Conservation (phyloP, 2,888 invertebrate species). For the Nomada ruficornis region DNA sequence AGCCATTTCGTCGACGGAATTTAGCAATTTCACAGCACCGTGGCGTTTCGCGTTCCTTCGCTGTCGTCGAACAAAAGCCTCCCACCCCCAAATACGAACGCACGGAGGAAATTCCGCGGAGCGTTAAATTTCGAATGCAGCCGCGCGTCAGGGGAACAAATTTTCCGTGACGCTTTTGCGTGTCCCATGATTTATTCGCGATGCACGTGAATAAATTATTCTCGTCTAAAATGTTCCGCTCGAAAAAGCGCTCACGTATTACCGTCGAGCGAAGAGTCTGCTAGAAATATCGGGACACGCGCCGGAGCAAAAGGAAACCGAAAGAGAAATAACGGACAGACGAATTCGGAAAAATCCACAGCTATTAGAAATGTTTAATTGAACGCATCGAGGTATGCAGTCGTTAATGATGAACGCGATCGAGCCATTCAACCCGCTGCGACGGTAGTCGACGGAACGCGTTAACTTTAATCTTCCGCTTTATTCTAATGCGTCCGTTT, state of each 20-base stretch:
- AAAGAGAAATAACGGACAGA: not conserved
- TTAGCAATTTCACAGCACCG: not conserved
- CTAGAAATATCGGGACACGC: no score
- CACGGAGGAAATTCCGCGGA: slow-evolving; percentile 4
- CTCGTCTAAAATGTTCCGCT: not conserved
- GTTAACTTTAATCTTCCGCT: slow-evolving; percentile 55
- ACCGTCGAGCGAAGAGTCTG: not conserved
- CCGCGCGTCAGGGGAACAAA: slow-evolving; percentile 30
- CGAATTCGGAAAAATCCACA: not conserved
- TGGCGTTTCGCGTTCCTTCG: slow-evolving; percentile 20
- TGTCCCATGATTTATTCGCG: slow-evolving; percentile 32
- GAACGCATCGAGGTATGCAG: not conserved
- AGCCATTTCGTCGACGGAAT: not conserved
- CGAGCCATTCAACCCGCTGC: slow-evolving; percentile 8
- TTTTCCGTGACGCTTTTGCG: slow-evolving; percentile 26
- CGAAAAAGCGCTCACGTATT: not conserved
- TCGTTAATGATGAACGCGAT: slow-evolving; percentile 16
- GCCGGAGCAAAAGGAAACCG: not conserved
- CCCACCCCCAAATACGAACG: not conserved
- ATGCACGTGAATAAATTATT: slow-evolving; percentile 33
- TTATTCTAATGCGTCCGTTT: slow-evolving; percentile 52
- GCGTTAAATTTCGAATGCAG: slow-evolving; percentile 35
- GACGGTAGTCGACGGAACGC: slow-evolving; percentile 34
- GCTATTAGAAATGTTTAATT: not conserved
- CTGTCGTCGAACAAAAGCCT: not conserved